Percentiles rank a stretch among this genome's conserved stretches.
Conservation (phyloP, 2,888 invertebrate genomes). For the Clistopyga incitator region DNA sequence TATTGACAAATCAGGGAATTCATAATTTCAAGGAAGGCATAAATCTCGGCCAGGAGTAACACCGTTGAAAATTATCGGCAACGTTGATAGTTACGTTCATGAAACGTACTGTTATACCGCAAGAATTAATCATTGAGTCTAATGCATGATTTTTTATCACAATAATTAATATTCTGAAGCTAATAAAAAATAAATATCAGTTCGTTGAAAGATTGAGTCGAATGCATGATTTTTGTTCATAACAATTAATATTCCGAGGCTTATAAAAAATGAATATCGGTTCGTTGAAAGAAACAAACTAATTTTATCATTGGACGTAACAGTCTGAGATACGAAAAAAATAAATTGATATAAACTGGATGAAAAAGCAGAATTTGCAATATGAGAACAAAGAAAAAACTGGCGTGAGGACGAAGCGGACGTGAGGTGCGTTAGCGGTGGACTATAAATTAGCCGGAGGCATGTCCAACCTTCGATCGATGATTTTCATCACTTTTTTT, state of each 20-base stretch:
- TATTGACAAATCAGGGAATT: background rate
- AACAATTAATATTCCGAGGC: too few relatives aligned
- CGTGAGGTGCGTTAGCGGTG: slow-evolving; percentile 38
- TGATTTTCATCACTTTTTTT: slow-evolving; percentile 62
- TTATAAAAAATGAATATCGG: slow-evolving; percentile 27
- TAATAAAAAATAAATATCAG: too few relatives aligned
- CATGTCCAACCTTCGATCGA: slow-evolving; percentile 66
- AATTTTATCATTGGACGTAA: background rate
- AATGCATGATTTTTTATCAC: background rate
- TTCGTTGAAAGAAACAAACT: background rate
- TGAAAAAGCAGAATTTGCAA: slow-evolving; percentile 17
- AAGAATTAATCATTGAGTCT: background rate
- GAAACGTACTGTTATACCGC: background rate
- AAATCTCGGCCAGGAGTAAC: background rate
- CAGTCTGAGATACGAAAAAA: background rate
- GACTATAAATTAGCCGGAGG: slow-evolving; percentile 65
- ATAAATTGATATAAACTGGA: slow-evolving; percentile 12
- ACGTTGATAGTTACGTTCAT: background rate
- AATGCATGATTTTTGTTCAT: too few relatives aligned
- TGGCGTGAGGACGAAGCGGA: slow-evolving; percentile 53
- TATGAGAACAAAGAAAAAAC: slow-evolving; percentile 27
- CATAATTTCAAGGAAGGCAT: background rate
- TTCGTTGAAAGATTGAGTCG: too few relatives aligned
- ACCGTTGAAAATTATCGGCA: background rate
- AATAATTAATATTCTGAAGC: too few relatives aligned